These are phyloP conservation scores for Melipona quadrifasciata DNA, from an alignment of 1,140 invertebrate genomes.

Conservation along the genomic window DNA sequence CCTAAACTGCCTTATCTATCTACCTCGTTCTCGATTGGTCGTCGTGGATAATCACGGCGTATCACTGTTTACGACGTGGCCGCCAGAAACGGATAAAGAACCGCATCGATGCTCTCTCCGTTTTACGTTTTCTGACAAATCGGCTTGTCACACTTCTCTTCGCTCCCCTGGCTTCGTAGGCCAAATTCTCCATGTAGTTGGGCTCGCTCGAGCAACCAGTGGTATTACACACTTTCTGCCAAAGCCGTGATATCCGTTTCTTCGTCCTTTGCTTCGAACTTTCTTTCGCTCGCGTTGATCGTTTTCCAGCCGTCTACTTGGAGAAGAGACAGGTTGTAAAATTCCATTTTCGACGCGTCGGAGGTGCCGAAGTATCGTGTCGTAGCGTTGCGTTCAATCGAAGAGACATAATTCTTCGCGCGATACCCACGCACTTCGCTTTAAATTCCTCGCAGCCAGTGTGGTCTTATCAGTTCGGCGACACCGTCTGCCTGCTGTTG, in stretches of 20 bases:
- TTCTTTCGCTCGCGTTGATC: not conserved
- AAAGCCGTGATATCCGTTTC: not conserved
- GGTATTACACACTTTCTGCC: not conserved
- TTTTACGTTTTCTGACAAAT: not conserved
- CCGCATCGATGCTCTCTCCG: not conserved
- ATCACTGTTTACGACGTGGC: not conserved
- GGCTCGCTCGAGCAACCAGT: not conserved
- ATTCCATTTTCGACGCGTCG: not conserved
- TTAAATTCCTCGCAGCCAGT: slow-evolving; percentile 56
- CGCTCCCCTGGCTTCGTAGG: not conserved
- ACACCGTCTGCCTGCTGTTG: slow-evolving; percentile 62
- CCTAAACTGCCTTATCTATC: slow-evolving; percentile 54
- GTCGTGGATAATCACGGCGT: not conserved
- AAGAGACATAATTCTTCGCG: slow-evolving; percentile 44
- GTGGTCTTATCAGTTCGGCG: slow-evolving; percentile 74
- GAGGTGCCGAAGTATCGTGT: not conserved
- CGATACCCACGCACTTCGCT: slow-evolving; percentile 58
- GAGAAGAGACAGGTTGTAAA: not conserved
- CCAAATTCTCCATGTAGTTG: not conserved
- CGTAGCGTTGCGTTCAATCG: slow-evolving; percentile 47
- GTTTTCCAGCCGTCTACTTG: not conserved
- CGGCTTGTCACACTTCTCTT: not conserved
- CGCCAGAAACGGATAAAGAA: not conserved
- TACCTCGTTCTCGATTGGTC: slow-evolving; percentile 17
- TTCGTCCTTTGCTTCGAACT: not conserved